Evolutionary conservation across 2,888 invertebrate species (phyloP).

Genomic region (Poecilus cupreus): DNA sequence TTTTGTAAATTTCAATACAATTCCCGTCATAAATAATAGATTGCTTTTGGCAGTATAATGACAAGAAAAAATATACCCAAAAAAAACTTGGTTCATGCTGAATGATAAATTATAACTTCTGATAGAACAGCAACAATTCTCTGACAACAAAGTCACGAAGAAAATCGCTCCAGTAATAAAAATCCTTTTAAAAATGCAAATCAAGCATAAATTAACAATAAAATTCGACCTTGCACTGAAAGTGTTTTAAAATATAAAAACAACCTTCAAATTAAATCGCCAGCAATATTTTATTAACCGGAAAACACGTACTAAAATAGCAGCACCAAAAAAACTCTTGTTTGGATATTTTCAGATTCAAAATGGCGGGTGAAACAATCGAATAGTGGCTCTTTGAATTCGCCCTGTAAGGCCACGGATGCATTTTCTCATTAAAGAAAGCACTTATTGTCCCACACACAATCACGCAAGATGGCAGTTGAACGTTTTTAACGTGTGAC

Average conservation of each 20-base stretch:
- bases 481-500: neutral
- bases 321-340: no score
- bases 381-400: no score
- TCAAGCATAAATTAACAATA: constrained; percentile 45
- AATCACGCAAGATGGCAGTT: neutral
- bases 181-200: constrained; percentile 40
- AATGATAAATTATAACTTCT: constrained; percentile 21
- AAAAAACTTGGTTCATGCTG: neutral
- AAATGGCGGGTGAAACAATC: no score
- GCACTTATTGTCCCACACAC: neutral
- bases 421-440: no score
- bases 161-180: constrained; percentile 25
- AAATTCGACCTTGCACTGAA: constrained; percentile 46
- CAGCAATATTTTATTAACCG: constrained; percentile 23
- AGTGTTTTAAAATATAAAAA: constrained; percentile 41
- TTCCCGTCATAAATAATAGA: constrained; percentile 6
- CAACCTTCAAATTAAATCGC: constrained; percentile 44
- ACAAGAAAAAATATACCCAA: neutral
- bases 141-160: constrained; percentile 15
- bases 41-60: neutral
- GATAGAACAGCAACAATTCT: neutral
- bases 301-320: constrained; percentile 27
- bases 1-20: neutral
- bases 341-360: no score
- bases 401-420: no score